These are phyloP conservation scores for Clamator glandarius DNA, from an alignment of 2,797 vertebrate species.

Conservation along the genomic window DNA sequence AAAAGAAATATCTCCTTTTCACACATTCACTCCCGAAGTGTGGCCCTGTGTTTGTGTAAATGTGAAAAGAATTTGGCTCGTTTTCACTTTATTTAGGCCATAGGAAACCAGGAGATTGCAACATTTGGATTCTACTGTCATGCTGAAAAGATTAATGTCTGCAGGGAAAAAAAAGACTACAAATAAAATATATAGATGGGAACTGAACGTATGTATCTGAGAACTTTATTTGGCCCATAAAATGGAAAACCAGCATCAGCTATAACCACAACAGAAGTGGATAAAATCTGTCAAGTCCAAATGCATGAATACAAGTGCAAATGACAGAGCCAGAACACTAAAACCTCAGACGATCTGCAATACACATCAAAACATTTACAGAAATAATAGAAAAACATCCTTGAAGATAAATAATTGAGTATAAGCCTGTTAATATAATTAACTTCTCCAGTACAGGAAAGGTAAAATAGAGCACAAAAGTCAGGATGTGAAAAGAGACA, in stretches of 20 bases:
- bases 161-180: not conserved
- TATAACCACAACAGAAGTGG: slow-evolving; percentile 31
- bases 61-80: not conserved
- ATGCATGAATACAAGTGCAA: slow-evolving; percentile 4
- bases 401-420: not conserved
- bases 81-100: slow-evolving; percentile 15
- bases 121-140: not conserved
- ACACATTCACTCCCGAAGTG: not conserved
- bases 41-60: not conserved
- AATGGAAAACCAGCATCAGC: slow-evolving; percentile 48
- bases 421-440: not conserved
- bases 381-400: slow-evolving; percentile 10
- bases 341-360: slow-evolving; percentile 25
- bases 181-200: not conserved
- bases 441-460: not conserved
- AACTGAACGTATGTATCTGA: not conserved
- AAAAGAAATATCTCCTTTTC: slow-evolving; percentile 8
- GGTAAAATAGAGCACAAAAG: not conserved
- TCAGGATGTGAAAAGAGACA: not conserved
- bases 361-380: slow-evolving; percentile 18
- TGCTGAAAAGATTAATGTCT: not conserved
- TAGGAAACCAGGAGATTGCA: not conserved
- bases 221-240: slow-evolving; percentile 21
- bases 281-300: slow-evolving; percentile 7
- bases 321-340: not conserved